Percentiles rank a stretch among this genome's conserved stretches.
phyloP scores from a whole-genome alignment of 2,888 invertebrate genomes.

The Cephus nigrinus region DNA sequence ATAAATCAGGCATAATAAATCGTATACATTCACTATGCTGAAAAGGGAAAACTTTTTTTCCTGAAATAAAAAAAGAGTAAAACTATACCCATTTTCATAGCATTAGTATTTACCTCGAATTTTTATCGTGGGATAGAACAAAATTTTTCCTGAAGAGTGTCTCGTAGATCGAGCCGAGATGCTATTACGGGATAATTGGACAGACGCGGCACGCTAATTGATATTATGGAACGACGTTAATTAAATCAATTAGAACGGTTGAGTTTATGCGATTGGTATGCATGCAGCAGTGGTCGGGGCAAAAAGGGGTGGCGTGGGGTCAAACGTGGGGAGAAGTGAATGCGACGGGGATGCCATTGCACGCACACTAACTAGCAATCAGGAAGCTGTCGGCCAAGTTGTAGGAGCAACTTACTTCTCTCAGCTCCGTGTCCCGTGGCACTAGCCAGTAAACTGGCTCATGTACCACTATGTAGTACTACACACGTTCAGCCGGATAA shows the following conservation, averaged over 20 bases:
- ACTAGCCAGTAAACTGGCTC: neutral
- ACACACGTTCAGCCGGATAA: neutral
- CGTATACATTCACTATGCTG: neutral
- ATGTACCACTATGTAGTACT: neutral
- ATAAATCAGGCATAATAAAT: neutral
- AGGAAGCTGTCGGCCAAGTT: constrained; percentile 56
- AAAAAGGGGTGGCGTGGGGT: neutral
- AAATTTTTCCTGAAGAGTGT: neutral
- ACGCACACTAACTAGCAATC: constrained; percentile 55
- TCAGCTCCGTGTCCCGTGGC: constrained; percentile 17
- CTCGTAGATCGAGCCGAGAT: neutral
- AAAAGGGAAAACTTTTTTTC: neutral
- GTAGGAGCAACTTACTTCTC: constrained; percentile 47
- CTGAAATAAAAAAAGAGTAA: neutral
- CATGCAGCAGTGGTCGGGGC: constrained; percentile 24
- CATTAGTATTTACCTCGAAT: neutral
- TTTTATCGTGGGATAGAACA: neutral
- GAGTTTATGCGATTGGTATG: constrained; percentile 48
- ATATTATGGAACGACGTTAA: constrained; percentile 51
- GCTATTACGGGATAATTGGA: constrained; percentile 38
- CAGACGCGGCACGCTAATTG: constrained; percentile 36
- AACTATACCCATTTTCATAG: neutral
- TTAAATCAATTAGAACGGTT: constrained; percentile 52
- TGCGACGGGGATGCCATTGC: constrained; percentile 49
- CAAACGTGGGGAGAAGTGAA: constrained; percentile 32